Base-by-base conservation (phyloP, 2,797 vertebrate genomes). In the Lateolabrax maculatus region DNA sequence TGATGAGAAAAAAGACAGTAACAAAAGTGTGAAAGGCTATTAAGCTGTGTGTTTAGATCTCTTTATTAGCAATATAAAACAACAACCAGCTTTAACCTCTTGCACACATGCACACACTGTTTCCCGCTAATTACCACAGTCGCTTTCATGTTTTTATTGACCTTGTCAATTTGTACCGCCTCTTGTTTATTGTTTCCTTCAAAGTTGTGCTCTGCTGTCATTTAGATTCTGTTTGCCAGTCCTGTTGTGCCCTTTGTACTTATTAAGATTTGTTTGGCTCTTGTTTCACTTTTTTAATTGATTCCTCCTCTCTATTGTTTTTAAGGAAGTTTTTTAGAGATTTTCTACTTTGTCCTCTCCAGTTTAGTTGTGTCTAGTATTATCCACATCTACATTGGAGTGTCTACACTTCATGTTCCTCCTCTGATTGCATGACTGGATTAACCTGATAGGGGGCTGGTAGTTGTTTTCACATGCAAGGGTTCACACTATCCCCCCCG, bases 91-190 rank as follows among this genome's bases (percentile, higher is more conserved):
- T 58, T 34, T 43, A 34, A 53, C 62, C 41, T 67, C 68, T 55
- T 41, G 36, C 18, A 31, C 12, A 44, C 44, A 36, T 25, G 44
- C 34, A 25, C 27, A 60, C 37, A 55, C n/a, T 52, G 6, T 51
- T 60, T 64, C 34, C 21, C 1, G 0, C 62, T 75, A 81, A 81
- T 75, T 58, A 74, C n/a, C 23, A 7, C 23, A 53, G 27, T 43
- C n/a, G 2, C 9, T 64, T 77, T 60, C 56, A 51, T 48, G 23
- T 52, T 57, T 34, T 66, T 57, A 58, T 41, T 48, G 37, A 63
- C 52, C 21, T 25, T 56, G 18, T 62, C 34, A 46, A 7, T 65
- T 46, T 57, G 31, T 39, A 39, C 31, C 9, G 49, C 51, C 49
- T 37, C 31, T 36, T 74, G 46, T 66, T 79, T 39, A 51, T 25